These are phyloP conservation scores for Cheilosia variabilis DNA, from an alignment of 2,888 invertebrate genomes.

Conservation along the genomic window DNA sequence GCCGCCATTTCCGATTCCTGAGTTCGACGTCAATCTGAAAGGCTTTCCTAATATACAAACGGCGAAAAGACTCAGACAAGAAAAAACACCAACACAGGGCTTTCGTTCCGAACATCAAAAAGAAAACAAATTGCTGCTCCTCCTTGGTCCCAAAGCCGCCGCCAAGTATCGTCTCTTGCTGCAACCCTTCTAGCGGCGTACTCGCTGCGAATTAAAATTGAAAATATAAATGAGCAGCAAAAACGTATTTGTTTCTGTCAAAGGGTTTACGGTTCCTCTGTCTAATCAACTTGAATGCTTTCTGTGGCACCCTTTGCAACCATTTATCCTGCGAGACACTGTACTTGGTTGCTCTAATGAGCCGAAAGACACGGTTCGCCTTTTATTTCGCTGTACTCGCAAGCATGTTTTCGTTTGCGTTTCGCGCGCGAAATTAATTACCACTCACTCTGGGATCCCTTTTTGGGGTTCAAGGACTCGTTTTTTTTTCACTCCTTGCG, in stretches of 20 bases:
- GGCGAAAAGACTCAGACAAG: neutral
- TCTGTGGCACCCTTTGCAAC: constrained; percentile 30
- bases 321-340: constrained; percentile 33
- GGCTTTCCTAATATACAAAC: neutral
- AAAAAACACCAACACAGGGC: constrained; percentile 11
- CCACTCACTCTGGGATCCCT: constrained; percentile 42
- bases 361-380: constrained; percentile 46
- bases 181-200: constrained; percentile 32
- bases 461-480: constrained; percentile 61
- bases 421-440: constrained; percentile 68
- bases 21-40: constrained; percentile 41
- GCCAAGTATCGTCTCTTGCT: constrained; percentile 19
- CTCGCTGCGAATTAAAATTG: constrained; percentile 64
- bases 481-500: constrained; percentile 20
- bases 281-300: constrained; percentile 63
- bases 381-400: constrained; percentile 4
- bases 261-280: constrained; percentile 43
- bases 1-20: constrained; percentile 20
- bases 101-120: constrained; percentile 47
- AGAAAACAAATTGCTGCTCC: constrained; percentile 63
- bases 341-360: constrained; percentile 47
- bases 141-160: constrained; percentile 12
- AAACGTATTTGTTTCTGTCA: constrained; percentile 73
- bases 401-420: constrained; percentile 53
- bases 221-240: constrained; percentile 72